phyloP scores from a whole-genome alignment of 1,140 invertebrate species.

The Parapsyche elsis region DNA sequence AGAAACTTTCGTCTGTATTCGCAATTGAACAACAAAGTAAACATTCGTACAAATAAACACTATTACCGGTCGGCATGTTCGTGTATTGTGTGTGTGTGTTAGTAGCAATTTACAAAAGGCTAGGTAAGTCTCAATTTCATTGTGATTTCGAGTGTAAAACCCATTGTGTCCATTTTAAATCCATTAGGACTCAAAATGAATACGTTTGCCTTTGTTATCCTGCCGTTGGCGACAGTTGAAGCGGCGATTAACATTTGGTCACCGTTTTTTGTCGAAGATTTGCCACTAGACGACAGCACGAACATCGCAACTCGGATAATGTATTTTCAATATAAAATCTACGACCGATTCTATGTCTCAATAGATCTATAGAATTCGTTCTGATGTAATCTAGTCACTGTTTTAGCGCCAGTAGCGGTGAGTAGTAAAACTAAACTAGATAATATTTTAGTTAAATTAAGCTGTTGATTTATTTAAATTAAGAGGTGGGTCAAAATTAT shows the following conservation, averaged over 20 bases:
- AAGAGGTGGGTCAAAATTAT: too few relatives aligned
- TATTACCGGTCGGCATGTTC: not conserved
- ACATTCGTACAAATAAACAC: not conserved
- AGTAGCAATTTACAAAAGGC: constrained; percentile 4
- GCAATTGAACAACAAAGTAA: too few relatives aligned
- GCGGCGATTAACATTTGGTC: constrained; percentile 40
- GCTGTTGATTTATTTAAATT: too few relatives aligned
- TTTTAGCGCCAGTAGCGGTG: too few relatives aligned
- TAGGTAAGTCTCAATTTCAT: constrained; percentile 29
- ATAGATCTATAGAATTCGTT: too few relatives aligned
- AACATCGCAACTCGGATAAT: not conserved
- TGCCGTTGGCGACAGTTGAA: constrained; percentile 38
- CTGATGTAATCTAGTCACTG: too few relatives aligned
- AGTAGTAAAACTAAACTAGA: too few relatives aligned
- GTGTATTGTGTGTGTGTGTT: not conserved
- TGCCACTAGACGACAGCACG: not conserved
- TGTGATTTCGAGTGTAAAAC: constrained; percentile 37
- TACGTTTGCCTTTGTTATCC: constrained; percentile 20
- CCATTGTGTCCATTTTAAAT: constrained; percentile 37
- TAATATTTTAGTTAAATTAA: too few relatives aligned
- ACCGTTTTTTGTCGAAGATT: constrained; percentile 31
- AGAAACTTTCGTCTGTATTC: too few relatives aligned
- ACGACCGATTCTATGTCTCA: too few relatives aligned
- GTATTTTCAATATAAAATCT: too few relatives aligned
- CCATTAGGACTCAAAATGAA: constrained; percentile 27